Evolutionary conservation across 2,797 vertebrate genomes (phyloP).

Genomic region (Centroberyx gerrardi): DNA sequence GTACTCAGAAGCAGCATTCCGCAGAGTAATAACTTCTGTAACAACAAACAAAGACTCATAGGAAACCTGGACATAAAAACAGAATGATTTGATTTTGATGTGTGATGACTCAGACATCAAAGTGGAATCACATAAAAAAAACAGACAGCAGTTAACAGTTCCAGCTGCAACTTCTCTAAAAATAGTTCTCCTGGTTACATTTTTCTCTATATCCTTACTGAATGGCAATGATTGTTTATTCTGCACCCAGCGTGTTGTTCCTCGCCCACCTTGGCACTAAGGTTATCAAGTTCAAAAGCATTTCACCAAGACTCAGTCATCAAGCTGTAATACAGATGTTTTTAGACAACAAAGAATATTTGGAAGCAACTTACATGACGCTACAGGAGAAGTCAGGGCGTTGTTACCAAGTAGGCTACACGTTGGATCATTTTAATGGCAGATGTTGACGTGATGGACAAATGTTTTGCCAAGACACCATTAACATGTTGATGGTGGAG

Average conservation of each 20-base stretch:
- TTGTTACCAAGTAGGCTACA: conserved; percentile 17
- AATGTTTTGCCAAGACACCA: conserved; percentile 66
- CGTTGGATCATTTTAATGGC: conserved; percentile 39
- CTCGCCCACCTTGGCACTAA: conserved; percentile 21
- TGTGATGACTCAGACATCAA: conserved; percentile 60
- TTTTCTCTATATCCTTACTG: conserved; percentile 30
- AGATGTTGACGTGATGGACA: conserved; percentile 56
- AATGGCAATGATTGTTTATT: conserved; percentile 30
- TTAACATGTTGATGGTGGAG: conserved; percentile 34
- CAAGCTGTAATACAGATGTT: conserved; percentile 22
- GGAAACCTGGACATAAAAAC: conserved; percentile 38
- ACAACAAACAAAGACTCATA: conserved; percentile 35
- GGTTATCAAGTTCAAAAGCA: conserved; percentile 39
- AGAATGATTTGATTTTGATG: conserved; percentile 26
- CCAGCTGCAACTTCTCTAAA: conserved; percentile 49
- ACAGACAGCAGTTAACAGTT: conserved; percentile 44
- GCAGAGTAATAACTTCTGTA: conserved; percentile 14
- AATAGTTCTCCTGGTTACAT: conserved; percentile 52
- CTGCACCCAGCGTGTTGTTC: conserved; percentile 29
- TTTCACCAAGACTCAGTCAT: conserved; percentile 38
- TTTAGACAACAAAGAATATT: conserved; percentile 17
- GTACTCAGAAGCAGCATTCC: conserved; percentile 1
- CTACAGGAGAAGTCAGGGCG: conserved; percentile 27
- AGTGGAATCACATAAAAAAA: conserved; percentile 42
- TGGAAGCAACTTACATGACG: conserved; percentile 15